These are phyloP conservation scores for Nylanderia fulva DNA, from an alignment of 1,140 invertebrate species.

Conservation along the genomic window DNA sequence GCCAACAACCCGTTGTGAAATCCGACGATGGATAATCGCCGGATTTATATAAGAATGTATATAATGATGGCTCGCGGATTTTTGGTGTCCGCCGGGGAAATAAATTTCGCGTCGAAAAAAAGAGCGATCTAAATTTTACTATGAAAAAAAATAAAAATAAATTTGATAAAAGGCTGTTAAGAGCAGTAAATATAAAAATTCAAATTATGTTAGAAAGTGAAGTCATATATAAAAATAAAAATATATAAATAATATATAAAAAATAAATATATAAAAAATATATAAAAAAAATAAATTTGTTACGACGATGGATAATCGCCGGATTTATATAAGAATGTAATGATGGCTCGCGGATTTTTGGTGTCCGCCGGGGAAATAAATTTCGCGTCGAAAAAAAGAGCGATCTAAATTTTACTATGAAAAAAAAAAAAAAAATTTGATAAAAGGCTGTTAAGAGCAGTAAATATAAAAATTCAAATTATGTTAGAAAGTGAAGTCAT, in stretches of 20 bases:
- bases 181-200: no score
- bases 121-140: neutral
- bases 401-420: neutral
- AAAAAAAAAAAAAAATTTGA: no score
- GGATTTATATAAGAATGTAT: conserved; percentile 2
- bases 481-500: no score
- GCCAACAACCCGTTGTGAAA: neutral
- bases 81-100: neutral
- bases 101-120: neutral
- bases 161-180: no score
- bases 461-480: no score
- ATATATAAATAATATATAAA: no score
- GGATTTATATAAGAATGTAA: conserved; percentile 10
- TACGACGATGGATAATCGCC: neutral
- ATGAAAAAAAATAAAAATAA: no score
- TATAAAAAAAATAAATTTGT: no score
- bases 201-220: no score
- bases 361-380: neutral
- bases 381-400: neutral
- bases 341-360: conserved; percentile 26
- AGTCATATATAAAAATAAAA: no score
- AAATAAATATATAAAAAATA: no score
- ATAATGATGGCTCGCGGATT: conserved; percentile 23
- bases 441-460: no score
- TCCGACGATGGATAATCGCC: neutral